Percentiles rank a stretch among this genome's conserved stretches.
phyloP scores from a whole-genome alignment of 2,888 invertebrate species.

The Erebia aethiops region DNA sequence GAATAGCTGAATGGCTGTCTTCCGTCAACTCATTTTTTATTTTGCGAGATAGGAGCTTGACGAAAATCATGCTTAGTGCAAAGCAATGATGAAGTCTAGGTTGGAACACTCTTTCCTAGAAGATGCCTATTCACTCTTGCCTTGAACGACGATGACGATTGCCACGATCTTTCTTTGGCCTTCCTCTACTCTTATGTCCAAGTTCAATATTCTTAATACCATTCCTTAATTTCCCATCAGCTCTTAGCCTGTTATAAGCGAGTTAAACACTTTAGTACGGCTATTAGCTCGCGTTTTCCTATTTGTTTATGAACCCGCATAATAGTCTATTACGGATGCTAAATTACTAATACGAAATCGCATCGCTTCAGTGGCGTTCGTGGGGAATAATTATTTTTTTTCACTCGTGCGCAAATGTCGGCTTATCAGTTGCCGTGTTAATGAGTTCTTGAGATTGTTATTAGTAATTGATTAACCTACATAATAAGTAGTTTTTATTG shows the following conservation, averaged over 20 bases:
- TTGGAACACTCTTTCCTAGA: too few relatives aligned
- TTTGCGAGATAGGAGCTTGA: too few relatives aligned
- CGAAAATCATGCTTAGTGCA: too few relatives aligned
- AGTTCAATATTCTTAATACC: too few relatives aligned
- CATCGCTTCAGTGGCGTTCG: slow-evolving; percentile 44
- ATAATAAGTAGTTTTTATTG: background rate
- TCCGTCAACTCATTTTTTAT: too few relatives aligned
- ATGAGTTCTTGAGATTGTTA: background rate
- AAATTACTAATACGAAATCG: slow-evolving; percentile 49
- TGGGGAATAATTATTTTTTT: slow-evolving; percentile 43
- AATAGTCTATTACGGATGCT: slow-evolving; percentile 55
- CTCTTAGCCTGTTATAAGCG: background rate
- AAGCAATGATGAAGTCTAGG: too few relatives aligned
- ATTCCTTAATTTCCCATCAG: background rate
- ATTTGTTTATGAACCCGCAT: slow-evolving; percentile 63
- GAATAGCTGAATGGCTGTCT: too few relatives aligned
- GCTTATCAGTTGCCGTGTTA: background rate
- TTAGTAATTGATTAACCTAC: slow-evolving; percentile 1
- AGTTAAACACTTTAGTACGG: slow-evolving; percentile 57
- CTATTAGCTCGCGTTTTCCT: slow-evolving; percentile 59
- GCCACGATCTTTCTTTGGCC: too few relatives aligned
- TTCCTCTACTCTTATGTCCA: background rate
- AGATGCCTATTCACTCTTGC: too few relatives aligned
- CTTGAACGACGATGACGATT: too few relatives aligned
- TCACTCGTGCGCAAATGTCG: background rate